Evolutionary conservation across 2,113 vertebrate genomes (phyloP), one percentile per base, ranked within the genome.

Genomic region (Anarrhichthys ocellatus): DNA sequence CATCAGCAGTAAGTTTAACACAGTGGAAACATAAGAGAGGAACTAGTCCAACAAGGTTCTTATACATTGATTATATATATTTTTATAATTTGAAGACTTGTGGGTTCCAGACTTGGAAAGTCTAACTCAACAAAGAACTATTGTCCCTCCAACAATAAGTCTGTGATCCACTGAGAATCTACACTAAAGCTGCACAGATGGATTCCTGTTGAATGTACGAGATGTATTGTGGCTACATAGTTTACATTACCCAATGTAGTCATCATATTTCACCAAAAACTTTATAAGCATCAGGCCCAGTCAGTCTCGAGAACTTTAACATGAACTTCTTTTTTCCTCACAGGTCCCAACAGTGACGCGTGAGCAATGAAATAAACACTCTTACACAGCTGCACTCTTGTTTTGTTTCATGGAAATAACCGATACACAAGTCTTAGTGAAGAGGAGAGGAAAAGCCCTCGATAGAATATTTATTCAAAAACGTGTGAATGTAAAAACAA

Each of bases 281-380:
- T 42, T 71, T 7, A 52, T 9, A 64, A 27, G 15, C 15, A 48
- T 6, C 22, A 10, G 18, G 50, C 50, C 20, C 48, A 50, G 48
- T 22, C 50, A 64, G 17, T 62, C 56, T 59, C 13, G 13, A 62
- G 17, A 17, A 34, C 17, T 38, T 48, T 48, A 17, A 7, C 18
- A 20, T 5, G 22, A 14, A 69, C 48, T n/a, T 50, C 3, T 40
- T 27, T 36, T 32, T 36, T 64, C 3, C 9, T 65, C 22, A 0
- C 24, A 90, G 85, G 89, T 63, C 75, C 69, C 1, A 36, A 38
- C 48, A 56, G 10, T 70, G 73, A 46, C 0, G 7, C 24, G 15
- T 73, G 50, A 77, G 6, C 34, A 52, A 83, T 1, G 0, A 68
- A 92, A 92, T 91, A 89, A 93, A 89, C 42, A 44, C 2, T 71